Evolutionary conservation across 1,140 invertebrate species (phyloP), one percentile per base, ranked within the genome.

Genomic region (Drosophila albomicans): DNA sequence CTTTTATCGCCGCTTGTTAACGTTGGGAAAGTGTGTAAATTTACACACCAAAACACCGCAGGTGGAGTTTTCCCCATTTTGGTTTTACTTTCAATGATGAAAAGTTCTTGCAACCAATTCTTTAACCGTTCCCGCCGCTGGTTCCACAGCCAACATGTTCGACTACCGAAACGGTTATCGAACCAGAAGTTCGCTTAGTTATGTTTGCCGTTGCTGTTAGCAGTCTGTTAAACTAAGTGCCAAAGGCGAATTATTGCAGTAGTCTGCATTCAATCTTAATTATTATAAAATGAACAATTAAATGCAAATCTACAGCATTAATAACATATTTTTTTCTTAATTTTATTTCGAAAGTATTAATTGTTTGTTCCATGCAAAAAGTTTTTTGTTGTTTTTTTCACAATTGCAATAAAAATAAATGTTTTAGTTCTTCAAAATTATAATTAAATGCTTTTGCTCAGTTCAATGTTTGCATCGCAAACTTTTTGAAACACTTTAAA

Each of bases 1-100:
- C 49, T 82, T 88, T 87, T 88, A 87, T 87, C 72, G 38, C 69
- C 80, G 84, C 79, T 82, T 87, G 84, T 87, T 87, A 87, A 70
- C 77, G 52, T 63, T 58, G 75, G 54, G 63, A 80, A 85, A 85
- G 81, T 85, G 81, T 87, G 84, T 88, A 84, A 80, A 88, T 88
- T 87, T 88, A 87, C 84, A 87, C 73, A 80, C 72, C 52, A 13
- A 69, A 72, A 52, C 64, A 38, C 75, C 45, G 66, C 75, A 82
- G 77, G 69, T 66, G 63, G 59, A 72, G 63, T 63, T 73, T 76
- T 75, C 59, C 15, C 15, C 64, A 43, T 35, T 25, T 71, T 30
- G 68, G 16, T 88, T 87, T 87, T 87, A 87, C 82, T 87, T 87
- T 88, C 82, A 74, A 79, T 74, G 68, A 63, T n/a, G 25, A 32